A percentile compares a stretch with the other conserved stretches of the same genome.
phyloP scores from a whole-genome alignment of 2,888 invertebrate species.

The Leptogaster cylindrica region DNA sequence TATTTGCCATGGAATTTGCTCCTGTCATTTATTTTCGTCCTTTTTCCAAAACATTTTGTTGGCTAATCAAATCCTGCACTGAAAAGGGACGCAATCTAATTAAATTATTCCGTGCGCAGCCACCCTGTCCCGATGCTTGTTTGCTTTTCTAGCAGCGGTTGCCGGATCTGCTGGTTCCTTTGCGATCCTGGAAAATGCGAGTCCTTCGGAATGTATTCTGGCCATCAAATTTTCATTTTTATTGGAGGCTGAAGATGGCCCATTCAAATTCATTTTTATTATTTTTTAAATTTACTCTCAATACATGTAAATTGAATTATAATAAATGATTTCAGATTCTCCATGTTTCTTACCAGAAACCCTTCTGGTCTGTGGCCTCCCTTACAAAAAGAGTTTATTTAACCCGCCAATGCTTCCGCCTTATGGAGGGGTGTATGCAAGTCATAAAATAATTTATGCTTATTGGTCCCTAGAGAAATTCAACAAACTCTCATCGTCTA shows the following conservation, averaged over 20 bases:
- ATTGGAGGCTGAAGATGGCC: too few relatives aligned
- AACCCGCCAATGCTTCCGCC: too few relatives aligned
- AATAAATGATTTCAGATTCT: too few relatives aligned
- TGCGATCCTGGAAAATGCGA: background rate
- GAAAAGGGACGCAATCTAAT: slow-evolving; percentile 29
- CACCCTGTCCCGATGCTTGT: slow-evolving; percentile 24
- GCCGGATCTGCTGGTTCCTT: slow-evolving; percentile 1
- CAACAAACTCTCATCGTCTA: slow-evolving; percentile 32
- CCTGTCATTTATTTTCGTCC: slow-evolving; percentile 29
- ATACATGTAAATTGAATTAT: too few relatives aligned
- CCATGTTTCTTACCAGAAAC: too few relatives aligned
- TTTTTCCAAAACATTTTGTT: slow-evolving; percentile 22
- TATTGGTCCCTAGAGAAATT: slow-evolving; percentile 45
- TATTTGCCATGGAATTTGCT: slow-evolving; percentile 28
- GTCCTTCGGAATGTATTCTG: background rate
- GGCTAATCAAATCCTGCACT: slow-evolving; percentile 27
- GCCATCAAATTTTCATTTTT: background rate
- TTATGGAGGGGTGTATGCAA: slow-evolving; percentile 19
- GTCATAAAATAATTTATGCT: slow-evolving; percentile 47
- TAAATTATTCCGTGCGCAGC: slow-evolving; percentile 36
- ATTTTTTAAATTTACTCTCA: too few relatives aligned
- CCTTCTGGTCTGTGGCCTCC: background rate
- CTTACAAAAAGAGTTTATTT: too few relatives aligned
- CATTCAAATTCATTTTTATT: too few relatives aligned
- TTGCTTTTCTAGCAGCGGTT: slow-evolving; percentile 16